These are phyloP conservation scores for Bombyx mandarina DNA, from an alignment of 1,140 invertebrate species.

Conservation along the genomic window DNA sequence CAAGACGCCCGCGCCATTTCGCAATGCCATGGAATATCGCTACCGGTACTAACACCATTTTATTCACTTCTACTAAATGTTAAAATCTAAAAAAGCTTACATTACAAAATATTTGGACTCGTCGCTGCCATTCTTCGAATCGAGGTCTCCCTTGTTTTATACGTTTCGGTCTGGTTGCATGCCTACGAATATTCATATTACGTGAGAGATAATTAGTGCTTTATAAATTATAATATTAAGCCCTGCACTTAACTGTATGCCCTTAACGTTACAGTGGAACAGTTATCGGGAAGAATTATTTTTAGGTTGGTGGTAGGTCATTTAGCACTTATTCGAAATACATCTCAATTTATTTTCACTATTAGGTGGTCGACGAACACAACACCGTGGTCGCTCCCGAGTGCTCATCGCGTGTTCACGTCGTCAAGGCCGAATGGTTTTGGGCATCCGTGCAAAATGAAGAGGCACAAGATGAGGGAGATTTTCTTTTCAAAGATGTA, in stretches of 20 bases:
- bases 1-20: conserved; percentile 58
- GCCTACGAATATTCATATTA: conserved; percentile 7
- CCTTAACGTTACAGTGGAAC: neutral
- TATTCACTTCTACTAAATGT: conserved; percentile 46
- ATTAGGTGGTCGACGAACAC: conserved; percentile 85
- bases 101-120: conserved; percentile 25
- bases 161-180: conserved; percentile 23
- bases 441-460: conserved; percentile 97
- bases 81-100: conserved; percentile 51
- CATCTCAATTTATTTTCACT: conserved; percentile 10
- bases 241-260: neutral
- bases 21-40: conserved; percentile 67
- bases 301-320: neutral
- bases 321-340: neutral
- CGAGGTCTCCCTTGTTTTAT: conserved; percentile 11
- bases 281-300: too few species aligned
- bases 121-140: conserved; percentile 11
- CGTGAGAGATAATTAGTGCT: neutral
- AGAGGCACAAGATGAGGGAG: conserved; percentile 89
- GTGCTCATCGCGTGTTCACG: conserved; percentile 74
- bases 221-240: neutral
- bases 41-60: conserved; percentile 72
- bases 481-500: conserved; percentile 89
- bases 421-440: conserved; percentile 96
- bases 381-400: conserved; percentile 78